Evolutionary conservation across 2,888 invertebrate genomes (phyloP).

Genomic region (Branchellion lobata): DNA sequence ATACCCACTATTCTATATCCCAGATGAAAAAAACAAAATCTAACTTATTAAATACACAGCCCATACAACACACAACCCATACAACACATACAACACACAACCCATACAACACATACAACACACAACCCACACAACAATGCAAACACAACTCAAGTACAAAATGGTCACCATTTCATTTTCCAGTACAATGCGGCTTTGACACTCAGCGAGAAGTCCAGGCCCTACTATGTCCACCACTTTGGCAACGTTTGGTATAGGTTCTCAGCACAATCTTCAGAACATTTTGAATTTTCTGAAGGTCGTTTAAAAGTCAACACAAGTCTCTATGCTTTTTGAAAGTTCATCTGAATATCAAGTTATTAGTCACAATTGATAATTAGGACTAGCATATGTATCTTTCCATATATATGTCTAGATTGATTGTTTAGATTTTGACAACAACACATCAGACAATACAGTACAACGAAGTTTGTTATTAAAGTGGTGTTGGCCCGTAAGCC

Average conservation of each 20-base stretch:
- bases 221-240: background rate
- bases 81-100: too few species aligned
- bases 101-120: too few species aligned
- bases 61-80: too few species aligned
- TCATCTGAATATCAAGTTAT: background rate
- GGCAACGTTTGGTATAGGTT: slow-evolving; percentile 15
- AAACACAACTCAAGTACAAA: too few species aligned
- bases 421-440: background rate
- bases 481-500: too few species aligned
- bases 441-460: too few species aligned
- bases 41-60: too few species aligned
- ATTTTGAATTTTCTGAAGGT: slow-evolving; percentile 37
- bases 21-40: too few species aligned
- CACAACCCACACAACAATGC: too few species aligned
- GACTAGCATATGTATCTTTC: background rate
- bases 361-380: background rate
- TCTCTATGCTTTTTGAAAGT: slow-evolving; percentile 25
- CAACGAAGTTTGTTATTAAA: too few species aligned
- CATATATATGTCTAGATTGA: background rate
- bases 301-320: slow-evolving; percentile 34
- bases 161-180: too few species aligned
- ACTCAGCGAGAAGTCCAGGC: background rate
- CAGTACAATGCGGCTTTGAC: background rate
- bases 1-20: too few species aligned
- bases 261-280: background rate